These are phyloP conservation scores for Oenanthe melanoleuca DNA, from an alignment of 2,113 vertebrate genomes.

Conservation along the genomic window DNA sequence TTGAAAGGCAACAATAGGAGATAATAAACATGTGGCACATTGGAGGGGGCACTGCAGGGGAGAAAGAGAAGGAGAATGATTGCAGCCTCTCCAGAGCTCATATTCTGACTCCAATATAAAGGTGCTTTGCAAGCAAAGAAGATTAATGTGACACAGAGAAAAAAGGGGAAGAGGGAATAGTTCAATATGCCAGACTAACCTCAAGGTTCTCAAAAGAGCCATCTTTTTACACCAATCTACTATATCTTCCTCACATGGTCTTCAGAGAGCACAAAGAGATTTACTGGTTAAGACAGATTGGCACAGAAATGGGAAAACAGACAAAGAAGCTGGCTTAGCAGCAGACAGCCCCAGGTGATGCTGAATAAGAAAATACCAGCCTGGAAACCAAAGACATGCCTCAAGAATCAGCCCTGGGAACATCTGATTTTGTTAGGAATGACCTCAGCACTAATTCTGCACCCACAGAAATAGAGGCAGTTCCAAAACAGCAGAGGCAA, in stretches of 20 bases:
- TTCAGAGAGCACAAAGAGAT: slow-evolving; percentile 2
- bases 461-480: neutral
- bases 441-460: neutral
- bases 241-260: neutral
- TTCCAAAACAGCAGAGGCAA: neutral
- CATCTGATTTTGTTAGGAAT: neutral
- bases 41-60: neutral
- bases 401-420: slow-evolving; percentile 13
- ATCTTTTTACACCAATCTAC: neutral
- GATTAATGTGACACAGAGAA: neutral
- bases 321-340: slow-evolving; percentile 30
- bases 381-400: slow-evolving; percentile 17
- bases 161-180: neutral
- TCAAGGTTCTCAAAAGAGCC: neutral
- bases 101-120: neutral
- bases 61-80: neutral
- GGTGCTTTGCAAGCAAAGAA: neutral
- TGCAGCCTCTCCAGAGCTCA: neutral
- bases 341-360: slow-evolving; percentile 28
- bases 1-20: neutral
- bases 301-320: neutral
- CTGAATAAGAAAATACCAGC: neutral
- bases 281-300: slow-evolving; percentile 10
- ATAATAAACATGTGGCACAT: neutral
- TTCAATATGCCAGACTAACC: neutral